These are phyloP conservation scores for Neoaliturus tenellus DNA, from an alignment of 2,888 invertebrate species.

Conservation along the genomic window DNA sequence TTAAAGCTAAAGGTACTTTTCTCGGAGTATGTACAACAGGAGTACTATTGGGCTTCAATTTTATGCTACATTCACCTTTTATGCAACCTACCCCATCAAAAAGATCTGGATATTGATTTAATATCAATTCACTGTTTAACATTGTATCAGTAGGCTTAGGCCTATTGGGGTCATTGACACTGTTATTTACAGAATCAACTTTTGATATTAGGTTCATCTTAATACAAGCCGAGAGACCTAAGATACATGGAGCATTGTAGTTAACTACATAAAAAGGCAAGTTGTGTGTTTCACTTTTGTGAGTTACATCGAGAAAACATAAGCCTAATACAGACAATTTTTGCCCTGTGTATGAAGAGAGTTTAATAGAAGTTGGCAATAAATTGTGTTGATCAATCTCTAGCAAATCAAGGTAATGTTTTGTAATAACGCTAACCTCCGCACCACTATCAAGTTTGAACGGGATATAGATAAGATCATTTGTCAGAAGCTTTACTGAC, in stretches of 20 bases:
- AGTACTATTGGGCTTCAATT: not conserved
- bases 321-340: not conserved
- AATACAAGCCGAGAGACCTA: not conserved
- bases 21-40: slow-evolving; percentile 9
- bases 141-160: not conserved
- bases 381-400: not conserved
- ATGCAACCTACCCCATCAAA: not conserved
- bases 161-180: not conserved
- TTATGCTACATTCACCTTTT: not conserved
- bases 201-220: not conserved
- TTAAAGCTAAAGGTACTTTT: slow-evolving; percentile 12
- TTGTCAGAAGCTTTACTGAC: not conserved
- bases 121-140: not conserved
- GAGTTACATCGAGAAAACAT: not conserved
- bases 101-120: not conserved
- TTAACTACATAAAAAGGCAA: not conserved
- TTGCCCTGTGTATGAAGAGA: not conserved
- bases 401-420: not conserved
- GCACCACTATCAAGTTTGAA: not conserved
- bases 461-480: not conserved
- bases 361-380: not conserved
- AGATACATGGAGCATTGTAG: not conserved
- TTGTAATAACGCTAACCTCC: not conserved
- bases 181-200: not conserved
- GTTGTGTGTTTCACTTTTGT: not conserved